Conservation (phyloP, 2,888 invertebrate genomes). For the Alloplasta piceator region DNA sequence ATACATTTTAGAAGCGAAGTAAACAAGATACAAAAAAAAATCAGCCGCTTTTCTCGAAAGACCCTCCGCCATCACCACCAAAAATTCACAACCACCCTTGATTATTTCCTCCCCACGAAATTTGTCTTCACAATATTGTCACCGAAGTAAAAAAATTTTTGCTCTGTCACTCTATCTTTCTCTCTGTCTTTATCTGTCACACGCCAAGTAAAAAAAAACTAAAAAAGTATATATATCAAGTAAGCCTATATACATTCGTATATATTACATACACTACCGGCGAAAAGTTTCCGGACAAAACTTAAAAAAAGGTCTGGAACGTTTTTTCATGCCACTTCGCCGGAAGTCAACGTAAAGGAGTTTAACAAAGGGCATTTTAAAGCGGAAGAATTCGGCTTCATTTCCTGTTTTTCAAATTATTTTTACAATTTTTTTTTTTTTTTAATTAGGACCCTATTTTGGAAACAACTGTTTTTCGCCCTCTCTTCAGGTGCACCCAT, state of each 20-base stretch:
- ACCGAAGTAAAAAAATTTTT: slow-evolving; percentile 17
- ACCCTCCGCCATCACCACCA: slow-evolving; percentile 46
- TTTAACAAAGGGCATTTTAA: too few relatives aligned
- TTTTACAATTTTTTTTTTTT: too few relatives aligned
- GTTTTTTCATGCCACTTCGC: too few relatives aligned
- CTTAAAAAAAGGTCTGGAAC: too few relatives aligned
- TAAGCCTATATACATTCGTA: slow-evolving; percentile 71
- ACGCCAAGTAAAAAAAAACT: slow-evolving; percentile 54
- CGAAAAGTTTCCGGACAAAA: too few relatives aligned
- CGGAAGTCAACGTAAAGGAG: too few relatives aligned
- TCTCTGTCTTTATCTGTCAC: slow-evolving; percentile 49
- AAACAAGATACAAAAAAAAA: slow-evolving; percentile 31
- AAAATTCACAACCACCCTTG: slow-evolving; percentile 16
- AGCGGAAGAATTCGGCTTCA: too few relatives aligned
- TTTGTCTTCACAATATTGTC: slow-evolving; percentile 34
- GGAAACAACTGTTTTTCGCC: too few relatives aligned
- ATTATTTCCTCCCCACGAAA: slow-evolving; percentile 43
- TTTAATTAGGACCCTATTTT: too few relatives aligned
- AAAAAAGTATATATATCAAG: slow-evolving; percentile 71
- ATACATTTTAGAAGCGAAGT: slow-evolving; percentile 67
- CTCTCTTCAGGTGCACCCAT: too few relatives aligned
- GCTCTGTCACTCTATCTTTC: slow-evolving; percentile 40
- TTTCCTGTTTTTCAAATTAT: too few relatives aligned
- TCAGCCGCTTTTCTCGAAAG: slow-evolving; percentile 64
- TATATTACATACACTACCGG: slow-evolving; percentile 71